Evolutionary conservation across 2,888 invertebrate species (phyloP).

Genomic region (Drosophila nr. medialis): DNA sequence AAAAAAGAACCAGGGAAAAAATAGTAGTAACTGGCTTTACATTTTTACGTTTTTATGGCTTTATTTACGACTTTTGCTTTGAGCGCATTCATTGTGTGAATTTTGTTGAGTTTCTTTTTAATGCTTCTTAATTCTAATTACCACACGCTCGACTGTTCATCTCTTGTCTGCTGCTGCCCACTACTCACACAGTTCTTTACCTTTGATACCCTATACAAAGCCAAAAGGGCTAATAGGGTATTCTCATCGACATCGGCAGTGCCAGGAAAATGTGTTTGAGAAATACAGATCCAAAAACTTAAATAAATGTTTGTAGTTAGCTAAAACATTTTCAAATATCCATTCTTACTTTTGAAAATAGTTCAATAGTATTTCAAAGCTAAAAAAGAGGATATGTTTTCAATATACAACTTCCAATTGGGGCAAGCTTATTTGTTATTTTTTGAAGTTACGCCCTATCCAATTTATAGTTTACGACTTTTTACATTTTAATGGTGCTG

Average conservation of each 20-base stretch:
- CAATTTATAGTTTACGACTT: slow-evolving; percentile 75
- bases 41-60: slow-evolving; percentile 69
- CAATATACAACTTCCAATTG: not conserved
- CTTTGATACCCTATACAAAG: slow-evolving; percentile 25
- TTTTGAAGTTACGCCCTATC: slow-evolving; percentile 43
- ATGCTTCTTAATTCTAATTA: slow-evolving; percentile 78
- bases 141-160: slow-evolving; percentile 70
- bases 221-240: not conserved
- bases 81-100: slow-evolving; percentile 73
- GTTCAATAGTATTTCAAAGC: not conserved
- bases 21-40: slow-evolving; percentile 67
- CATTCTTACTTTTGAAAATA: not conserved
- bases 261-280: not conserved
- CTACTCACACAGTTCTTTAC: slow-evolving; percentile 28
- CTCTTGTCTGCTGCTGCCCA: slow-evolving; percentile 53
- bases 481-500: slow-evolving; percentile 67
- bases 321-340: not conserved
- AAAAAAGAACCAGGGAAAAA: slow-evolving; percentile 10
- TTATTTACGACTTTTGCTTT: slow-evolving; percentile 70
- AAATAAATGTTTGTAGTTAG: not conserved
- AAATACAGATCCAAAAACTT: not conserved
- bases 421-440: not conserved
- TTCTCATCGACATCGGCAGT: not conserved
- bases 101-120: slow-evolving; percentile 68
- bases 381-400: slow-evolving; percentile 8